Evolutionary conservation across 2,113 vertebrate genomes (phyloP), one percentile per base, ranked within the genome.

Genomic region (Ictalurus punctatus): DNA sequence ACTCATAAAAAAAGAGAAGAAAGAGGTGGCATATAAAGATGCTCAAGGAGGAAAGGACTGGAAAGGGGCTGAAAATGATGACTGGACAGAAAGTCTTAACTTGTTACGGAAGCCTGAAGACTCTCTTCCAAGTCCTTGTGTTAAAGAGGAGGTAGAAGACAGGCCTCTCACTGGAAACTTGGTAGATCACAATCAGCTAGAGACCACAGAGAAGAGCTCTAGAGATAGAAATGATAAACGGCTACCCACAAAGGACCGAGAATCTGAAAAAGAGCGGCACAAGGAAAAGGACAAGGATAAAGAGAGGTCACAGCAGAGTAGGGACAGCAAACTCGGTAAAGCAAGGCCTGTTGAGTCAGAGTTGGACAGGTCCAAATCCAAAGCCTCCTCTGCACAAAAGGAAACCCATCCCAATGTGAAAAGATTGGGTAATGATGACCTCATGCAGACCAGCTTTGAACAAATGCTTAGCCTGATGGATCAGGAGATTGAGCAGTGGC

Each of bases 371-470:
- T 89, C 92, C 90, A 99, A 98, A 90, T 92, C 95, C 44, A 99
- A 98, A 92, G 92, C 94, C 85, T 93, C 95, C 14, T 91, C 95
- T 44, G 94, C 94, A n/a, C 74, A 95, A 0, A 97, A 97, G 91
- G 98, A 99, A 84, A 54, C 90, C 89, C 96, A 97, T 83, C 98
- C 98, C 84, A 99, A 98, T 94, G 98, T 99, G 86, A 99, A 99
- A 89, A 95, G 98, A 81, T 94, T 99, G 8, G 97, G 98, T n/a
- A 99, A 99, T 0, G 98, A 99, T 63, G 98, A 99, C 93, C 94
- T 99, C 91, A 99, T 99, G 98, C 97, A 99, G 94, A 99, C 98
- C 79, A 99, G 98, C 94, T 99, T 99, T 34, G 98, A 99, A 94
- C 95, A 98, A 89, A 99, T 99, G 98, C 96, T 99, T 67, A 99